Conservation (phyloP, 2,113 vertebrate genomes). For the Trichomycterus rosablanca region DNA sequence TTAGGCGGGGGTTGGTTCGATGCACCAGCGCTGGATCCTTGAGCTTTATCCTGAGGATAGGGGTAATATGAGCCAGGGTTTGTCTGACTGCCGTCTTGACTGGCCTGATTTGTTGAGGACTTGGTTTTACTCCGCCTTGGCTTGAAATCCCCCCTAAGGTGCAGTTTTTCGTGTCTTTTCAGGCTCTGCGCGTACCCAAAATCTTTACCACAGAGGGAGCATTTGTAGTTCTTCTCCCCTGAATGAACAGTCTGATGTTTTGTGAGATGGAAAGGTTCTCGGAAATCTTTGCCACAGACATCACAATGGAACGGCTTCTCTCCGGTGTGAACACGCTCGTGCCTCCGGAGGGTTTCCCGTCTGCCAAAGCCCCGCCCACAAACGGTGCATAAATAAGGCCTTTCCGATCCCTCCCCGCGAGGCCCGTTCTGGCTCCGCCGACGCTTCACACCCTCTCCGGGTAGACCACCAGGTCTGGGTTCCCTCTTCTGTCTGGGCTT, state of each 20-base stretch:
- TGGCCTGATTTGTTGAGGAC: conserved; percentile 44
- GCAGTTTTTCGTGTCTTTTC: conserved; percentile 70
- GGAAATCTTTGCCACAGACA: conserved; percentile 71
- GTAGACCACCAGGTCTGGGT: conserved; percentile 39
- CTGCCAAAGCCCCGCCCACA: conserved; percentile 73
- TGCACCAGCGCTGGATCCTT: conserved; percentile 54
- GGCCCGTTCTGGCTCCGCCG: conserved; percentile 51
- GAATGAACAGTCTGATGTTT: conserved; percentile 72
- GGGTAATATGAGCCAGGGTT: conserved; percentile 64
- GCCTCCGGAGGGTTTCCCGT: conserved; percentile 62
- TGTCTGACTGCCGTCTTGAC: conserved; percentile 52
- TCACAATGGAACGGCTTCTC: conserved; percentile 70
- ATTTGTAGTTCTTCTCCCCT: conserved; percentile 73
- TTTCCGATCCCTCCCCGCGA: conserved; percentile 64
- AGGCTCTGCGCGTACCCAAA: conserved; percentile 76
- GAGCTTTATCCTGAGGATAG: conserved; percentile 68
- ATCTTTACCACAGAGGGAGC: conserved; percentile 71
- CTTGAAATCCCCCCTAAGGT: conserved; percentile 66
- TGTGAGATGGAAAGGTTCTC: conserved; percentile 73
- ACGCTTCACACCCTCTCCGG: conserved; percentile 52
- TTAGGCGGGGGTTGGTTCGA: conserved; percentile 60
- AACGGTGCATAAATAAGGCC: conserved; percentile 80
- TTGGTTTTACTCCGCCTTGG: conserved; percentile 55
- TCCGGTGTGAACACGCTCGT: conserved; percentile 64
- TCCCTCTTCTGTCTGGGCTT: conserved; percentile 70